phyloP scores from a whole-genome alignment of 2,888 invertebrate genomes.

The Philhelius pedissequus region DNA sequence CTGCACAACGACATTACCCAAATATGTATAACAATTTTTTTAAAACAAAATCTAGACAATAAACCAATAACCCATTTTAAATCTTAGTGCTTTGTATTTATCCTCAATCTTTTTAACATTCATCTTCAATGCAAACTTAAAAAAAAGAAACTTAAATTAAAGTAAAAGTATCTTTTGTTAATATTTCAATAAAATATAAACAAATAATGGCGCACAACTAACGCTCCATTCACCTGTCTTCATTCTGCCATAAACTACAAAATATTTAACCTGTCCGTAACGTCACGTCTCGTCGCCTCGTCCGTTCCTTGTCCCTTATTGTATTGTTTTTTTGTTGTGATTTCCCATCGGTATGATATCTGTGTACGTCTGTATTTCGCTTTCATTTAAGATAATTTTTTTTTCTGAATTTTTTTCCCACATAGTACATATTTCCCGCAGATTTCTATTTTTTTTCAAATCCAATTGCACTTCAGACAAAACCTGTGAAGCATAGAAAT shows the following conservation, averaged over 20 bases:
- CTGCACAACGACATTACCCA: not conserved
- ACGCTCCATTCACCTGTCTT: not conserved
- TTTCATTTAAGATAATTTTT: conserved; percentile 30
- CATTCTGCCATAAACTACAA: not conserved
- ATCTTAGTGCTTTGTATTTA: not conserved
- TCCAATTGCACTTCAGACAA: conserved; percentile 47
- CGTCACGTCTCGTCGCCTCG: no score
- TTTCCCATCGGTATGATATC: not conserved
- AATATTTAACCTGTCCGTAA: conserved; percentile 3
- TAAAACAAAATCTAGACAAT: not conserved
- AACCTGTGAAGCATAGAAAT: conserved; percentile 12
- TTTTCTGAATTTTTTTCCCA: not conserved
- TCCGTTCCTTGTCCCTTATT: not conserved
- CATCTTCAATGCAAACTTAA: not conserved
- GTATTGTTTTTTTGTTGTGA: not conserved
- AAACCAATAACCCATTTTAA: not conserved
- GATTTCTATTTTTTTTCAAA: conserved; percentile 28
- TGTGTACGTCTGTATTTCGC: not conserved
- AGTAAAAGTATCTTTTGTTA: not conserved
- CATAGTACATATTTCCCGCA: conserved; percentile 1
- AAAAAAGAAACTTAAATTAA: not conserved
- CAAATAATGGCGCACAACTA: not conserved
- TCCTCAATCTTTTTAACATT: not conserved
- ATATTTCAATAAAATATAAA: not conserved
- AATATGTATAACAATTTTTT: not conserved